A percentile compares a stretch with the other conserved stretches of the same genome.
phyloP scores from a whole-genome alignment of 2,797 vertebrate species.

The Sebastes steindachneri region DNA sequence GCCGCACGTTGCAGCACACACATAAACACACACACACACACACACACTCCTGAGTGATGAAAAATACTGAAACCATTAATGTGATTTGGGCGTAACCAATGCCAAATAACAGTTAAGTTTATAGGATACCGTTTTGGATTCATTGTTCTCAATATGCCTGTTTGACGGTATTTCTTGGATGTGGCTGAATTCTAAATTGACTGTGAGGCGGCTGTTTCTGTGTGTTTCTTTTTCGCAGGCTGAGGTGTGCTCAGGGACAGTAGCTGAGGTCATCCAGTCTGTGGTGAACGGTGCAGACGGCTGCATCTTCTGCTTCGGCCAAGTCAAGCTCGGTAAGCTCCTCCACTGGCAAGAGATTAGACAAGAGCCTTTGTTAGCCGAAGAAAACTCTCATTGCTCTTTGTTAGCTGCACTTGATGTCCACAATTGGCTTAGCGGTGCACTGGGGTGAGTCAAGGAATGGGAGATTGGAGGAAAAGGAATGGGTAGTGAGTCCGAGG shows the following conservation, averaged over 20 bases:
- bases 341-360: slow-evolving; percentile 65
- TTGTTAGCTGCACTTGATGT: slow-evolving; percentile 73
- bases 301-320: slow-evolving; percentile 98
- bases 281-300: slow-evolving; percentile 97
- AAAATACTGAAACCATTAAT: slow-evolving; percentile 44
- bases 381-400: slow-evolving; percentile 69
- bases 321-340: slow-evolving; percentile 93
- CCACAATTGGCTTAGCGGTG: slow-evolving; percentile 72
- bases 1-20: slow-evolving; percentile 47
- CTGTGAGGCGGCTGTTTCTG: slow-evolving; percentile 16
- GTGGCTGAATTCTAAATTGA: slow-evolving; percentile 30
- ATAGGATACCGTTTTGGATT: slow-evolving; percentile 18
- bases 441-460: slow-evolving; percentile 70
- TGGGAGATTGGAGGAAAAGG: slow-evolving; percentile 54
- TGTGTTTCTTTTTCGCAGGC: slow-evolving; percentile 57
- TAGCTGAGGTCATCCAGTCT: slow-evolving; percentile 97
- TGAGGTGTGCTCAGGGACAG: slow-evolving; percentile 87
- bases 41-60: slow-evolving; percentile 35
- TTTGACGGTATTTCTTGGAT: slow-evolving; percentile 2
- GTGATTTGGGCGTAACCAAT: slow-evolving; percentile 16
- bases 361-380: slow-evolving; percentile 64
- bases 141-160: slow-evolving; percentile 2
- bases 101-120: slow-evolving; percentile 31
- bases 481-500: slow-evolving; percentile 27
- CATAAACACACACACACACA: slow-evolving; percentile 2